Conservation (phyloP, 2,113 vertebrate species). For the Marmota monax region DNA sequence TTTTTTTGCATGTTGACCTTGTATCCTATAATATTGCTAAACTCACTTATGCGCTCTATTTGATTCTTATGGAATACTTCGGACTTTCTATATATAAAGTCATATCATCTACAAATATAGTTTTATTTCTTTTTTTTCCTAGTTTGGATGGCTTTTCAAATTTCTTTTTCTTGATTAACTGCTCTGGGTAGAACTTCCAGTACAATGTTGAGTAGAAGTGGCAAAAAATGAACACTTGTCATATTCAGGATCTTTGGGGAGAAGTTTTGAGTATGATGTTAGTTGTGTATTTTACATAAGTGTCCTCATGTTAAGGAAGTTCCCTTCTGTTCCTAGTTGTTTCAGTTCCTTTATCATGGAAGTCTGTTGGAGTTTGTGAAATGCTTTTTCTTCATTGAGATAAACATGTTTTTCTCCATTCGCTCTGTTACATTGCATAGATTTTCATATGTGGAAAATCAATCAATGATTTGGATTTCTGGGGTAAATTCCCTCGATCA, state of each 20-base stretch:
- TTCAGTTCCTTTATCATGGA: not conserved
- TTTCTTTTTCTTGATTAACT: not conserved
- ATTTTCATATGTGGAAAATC: not conserved
- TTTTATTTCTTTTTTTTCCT: not conserved
- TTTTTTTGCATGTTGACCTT: too few species aligned
- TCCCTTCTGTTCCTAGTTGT: too few species aligned
- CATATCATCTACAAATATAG: too few species aligned
- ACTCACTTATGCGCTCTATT: too few species aligned
- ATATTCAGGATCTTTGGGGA: not conserved
- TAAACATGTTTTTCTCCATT: not conserved
- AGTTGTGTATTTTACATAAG: not conserved
- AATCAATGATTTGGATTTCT: not conserved
- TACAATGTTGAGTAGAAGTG: not conserved
- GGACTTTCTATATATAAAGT: too few species aligned
- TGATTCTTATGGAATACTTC: too few species aligned
- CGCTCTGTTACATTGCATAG: not conserved
- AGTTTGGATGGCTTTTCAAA: not conserved
- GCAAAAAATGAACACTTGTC: not conserved
- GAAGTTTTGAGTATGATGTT: not conserved
- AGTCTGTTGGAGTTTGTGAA: not conserved
- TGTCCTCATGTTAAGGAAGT: not conserved
- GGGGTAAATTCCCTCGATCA: not conserved
- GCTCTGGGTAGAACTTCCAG: not conserved
- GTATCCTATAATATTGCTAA: too few species aligned
- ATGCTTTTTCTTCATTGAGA: not conserved